Evolutionary conservation across 2,888 invertebrate genomes (phyloP).

Genomic region (Nymphalis polychloros): DNA sequence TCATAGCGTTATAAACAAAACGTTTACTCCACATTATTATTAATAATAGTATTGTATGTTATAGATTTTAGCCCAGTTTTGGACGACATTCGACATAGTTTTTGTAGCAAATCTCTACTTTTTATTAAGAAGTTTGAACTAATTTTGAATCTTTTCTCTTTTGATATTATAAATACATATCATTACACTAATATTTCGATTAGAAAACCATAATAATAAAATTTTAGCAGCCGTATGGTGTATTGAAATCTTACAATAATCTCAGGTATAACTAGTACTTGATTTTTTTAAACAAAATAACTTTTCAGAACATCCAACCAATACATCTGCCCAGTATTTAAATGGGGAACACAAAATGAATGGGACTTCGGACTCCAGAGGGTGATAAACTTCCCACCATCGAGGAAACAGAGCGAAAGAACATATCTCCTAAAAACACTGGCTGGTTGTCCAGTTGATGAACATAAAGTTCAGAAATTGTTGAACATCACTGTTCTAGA

Average conservation of each 20-base stretch:
- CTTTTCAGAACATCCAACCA: slow-evolving; percentile 85
- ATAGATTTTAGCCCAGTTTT: too few species aligned
- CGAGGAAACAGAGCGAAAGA: slow-evolving; percentile 87
- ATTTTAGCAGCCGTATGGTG: too few species aligned
- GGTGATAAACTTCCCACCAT: slow-evolving; percentile 87
- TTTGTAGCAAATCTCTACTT: too few species aligned
- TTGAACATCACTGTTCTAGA: slow-evolving; percentile 87
- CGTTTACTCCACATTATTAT: too few species aligned
- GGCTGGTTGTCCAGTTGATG: slow-evolving; percentile 89
- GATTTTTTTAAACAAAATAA: not conserved
- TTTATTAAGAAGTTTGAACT: too few species aligned
- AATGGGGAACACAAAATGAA: slow-evolving; percentile 89
- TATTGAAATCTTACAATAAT: not conserved
- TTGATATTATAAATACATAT: too few species aligned
- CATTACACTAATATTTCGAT: too few species aligned
- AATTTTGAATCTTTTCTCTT: too few species aligned
- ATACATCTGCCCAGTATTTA: slow-evolving; percentile 90
- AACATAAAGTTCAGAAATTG: slow-evolving; percentile 83
- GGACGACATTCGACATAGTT: too few species aligned
- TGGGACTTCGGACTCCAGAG: slow-evolving; percentile 92
- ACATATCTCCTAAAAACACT: slow-evolving; percentile 89
- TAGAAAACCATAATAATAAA: too few species aligned
- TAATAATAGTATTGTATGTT: too few species aligned
- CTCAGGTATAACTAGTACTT: not conserved
- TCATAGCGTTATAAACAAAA: too few species aligned